A percentile compares a stretch with the other conserved stretches of the same genome.
phyloP scores from a whole-genome alignment of 30 jellyfish, hydroid and myxozoan species.

The Turritopsis rubra region DNA sequence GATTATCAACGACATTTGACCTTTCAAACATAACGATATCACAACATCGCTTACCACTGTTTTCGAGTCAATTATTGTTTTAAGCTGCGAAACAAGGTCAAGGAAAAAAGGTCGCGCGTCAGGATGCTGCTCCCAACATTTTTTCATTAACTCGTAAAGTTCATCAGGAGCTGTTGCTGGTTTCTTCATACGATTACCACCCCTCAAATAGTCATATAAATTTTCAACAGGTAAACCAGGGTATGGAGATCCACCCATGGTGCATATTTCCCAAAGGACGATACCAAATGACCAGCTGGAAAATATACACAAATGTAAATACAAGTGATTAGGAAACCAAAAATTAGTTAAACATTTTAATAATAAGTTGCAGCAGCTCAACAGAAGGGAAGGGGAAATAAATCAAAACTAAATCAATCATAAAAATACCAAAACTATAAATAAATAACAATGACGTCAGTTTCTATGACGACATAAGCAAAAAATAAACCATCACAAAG shows the following conservation, averaged over 20 bases:
- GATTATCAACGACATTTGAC: no score
- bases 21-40: no score
- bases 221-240: conserved; percentile 47
- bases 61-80: conserved; percentile 19
- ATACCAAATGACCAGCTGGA: conserved; percentile 54
- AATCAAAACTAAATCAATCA: no score
- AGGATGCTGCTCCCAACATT: conserved; percentile 40
- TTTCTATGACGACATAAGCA: background rate
- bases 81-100: conserved; percentile 32
- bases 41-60: conserved; percentile 17
- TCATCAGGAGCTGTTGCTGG: conserved; percentile 48
- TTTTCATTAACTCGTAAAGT: conserved; percentile 30
- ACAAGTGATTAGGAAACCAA: no score
- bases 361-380: no score
- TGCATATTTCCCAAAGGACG: conserved; percentile 44
- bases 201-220: conserved; percentile 28
- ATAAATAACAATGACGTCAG: background rate
- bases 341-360: no score
- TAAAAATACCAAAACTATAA: no score
- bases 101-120: conserved; percentile 37
- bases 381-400: no score
- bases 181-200: conserved; percentile 38
- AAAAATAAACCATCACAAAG: background rate
- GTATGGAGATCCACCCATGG: conserved; percentile 60
- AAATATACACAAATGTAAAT: background rate